Evolutionary conservation across 2,888 invertebrate species (phyloP).

Genomic region (Caenorhabditis doughertyi): DNA sequence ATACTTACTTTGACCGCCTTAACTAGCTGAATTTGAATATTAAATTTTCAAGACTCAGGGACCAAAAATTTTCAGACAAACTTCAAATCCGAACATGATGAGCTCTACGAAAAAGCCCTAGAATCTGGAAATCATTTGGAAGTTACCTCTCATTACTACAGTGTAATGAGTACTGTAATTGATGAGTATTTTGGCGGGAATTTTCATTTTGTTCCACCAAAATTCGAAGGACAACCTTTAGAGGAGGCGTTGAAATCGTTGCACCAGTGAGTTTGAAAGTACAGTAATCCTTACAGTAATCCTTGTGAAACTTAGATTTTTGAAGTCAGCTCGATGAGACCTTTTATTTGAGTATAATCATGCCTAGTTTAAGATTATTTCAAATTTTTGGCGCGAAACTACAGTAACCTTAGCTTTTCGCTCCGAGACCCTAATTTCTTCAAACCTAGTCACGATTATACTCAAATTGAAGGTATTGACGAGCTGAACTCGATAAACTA

Average conservation of each 20-base stretch:
- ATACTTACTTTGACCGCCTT: no score
- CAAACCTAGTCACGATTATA: neutral
- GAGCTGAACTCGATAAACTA: neutral
- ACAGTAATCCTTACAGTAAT: no score
- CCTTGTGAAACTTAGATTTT: no score
- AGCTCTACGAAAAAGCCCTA: constrained; percentile 78
- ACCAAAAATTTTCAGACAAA: constrained; percentile 74
- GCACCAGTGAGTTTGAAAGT: constrained; percentile 53
- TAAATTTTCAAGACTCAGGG: no score
- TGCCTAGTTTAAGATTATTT: no score
- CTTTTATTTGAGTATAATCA: no score
- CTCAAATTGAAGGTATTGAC: no score
- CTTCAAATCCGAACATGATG: constrained; percentile 77
- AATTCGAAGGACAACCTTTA: constrained; percentile 65
- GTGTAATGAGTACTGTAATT: constrained; percentile 82
- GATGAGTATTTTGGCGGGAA: constrained; percentile 82
- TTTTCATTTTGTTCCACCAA: constrained; percentile 81
- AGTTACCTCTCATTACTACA: constrained; percentile 82
- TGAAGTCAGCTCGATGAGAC: no score
- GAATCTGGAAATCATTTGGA: constrained; percentile 72
- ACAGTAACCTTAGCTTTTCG: no score
- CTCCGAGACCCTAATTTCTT: neutral
- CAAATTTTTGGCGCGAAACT: no score
- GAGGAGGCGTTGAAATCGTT: constrained; percentile 76
- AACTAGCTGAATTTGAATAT: no score